Base-by-base conservation (phyloP, 2,113 vertebrate species). In the Otus sunia region DNA sequence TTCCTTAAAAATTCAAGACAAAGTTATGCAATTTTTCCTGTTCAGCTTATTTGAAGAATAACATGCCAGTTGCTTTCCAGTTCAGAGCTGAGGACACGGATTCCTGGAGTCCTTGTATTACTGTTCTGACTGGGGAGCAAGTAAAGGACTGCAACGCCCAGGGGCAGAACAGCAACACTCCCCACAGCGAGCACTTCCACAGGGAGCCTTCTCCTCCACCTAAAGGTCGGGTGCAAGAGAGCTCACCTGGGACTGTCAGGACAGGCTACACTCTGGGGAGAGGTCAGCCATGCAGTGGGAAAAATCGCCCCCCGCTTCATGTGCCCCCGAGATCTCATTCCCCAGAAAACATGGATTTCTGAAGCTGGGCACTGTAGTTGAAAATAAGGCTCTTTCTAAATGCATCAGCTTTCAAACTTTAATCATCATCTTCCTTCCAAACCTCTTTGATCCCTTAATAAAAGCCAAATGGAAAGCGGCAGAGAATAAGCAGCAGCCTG, bases 11-110 rank as follows among this genome's bases (percentile, higher is more conserved):
- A 75, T 68, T 43, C 75, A 93, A 34, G 60, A 74, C 72, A 67
- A 93, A 83, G 83, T 94, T 93, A 96, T 55, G 92, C 78, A 84
- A 92, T 80, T 94, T 90, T 96, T 94, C 94, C 88, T 92, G 64
- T 79, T 90, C 75, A 63, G 55, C 66, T 95, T 92, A 78, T 55
- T 94, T 89, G 6, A 82, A 78, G 73, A 81, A 36, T 22, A 92
- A 81, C 26, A 56, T 29, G 56, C 68, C 43, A 67, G 73, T 60
- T 60, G 45, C 36, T 92, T 64, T 91, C 37, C 1, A 26, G 83
- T 72, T 94, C 90, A 81, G 86, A 86, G 88, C 91, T 13, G 72
- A 94, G 83, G 66, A 84, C 87, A 25, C 20, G 15, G 34, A 60
- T 59, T 47, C 59, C 47, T 74, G 47, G 34, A 60, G 50, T 39